These are phyloP conservation scores for Pantherophis guttatus DNA, from an alignment of 2,113 vertebrate species.

Conservation along the genomic window DNA sequence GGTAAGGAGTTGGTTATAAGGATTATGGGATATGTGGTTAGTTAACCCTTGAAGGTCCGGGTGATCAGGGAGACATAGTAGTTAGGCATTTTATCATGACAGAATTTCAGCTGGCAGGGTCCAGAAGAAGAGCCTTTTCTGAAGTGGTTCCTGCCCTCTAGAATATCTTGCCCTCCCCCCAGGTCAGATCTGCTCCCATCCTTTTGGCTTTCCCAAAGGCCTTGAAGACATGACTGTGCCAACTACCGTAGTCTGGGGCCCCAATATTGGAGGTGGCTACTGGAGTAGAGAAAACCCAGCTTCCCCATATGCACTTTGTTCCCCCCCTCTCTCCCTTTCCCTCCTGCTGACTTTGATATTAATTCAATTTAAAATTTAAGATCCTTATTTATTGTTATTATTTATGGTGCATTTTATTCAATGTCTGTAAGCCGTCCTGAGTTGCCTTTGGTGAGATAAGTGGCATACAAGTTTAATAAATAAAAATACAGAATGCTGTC, in stretches of 20 bases:
- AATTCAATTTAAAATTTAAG: not conserved
- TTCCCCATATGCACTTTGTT: not conserved
- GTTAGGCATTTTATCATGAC: too few relatives aligned
- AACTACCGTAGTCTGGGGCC: not conserved
- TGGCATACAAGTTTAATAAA: not conserved
- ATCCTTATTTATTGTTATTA: not conserved
- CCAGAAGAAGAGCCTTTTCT: not conserved
- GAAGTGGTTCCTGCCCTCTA: not conserved
- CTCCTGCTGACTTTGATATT: not conserved
- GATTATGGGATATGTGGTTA: too few relatives aligned
- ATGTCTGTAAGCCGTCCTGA: not conserved
- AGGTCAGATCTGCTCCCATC: not conserved
- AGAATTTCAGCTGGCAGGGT: not conserved
- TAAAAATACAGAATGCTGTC: not conserved
- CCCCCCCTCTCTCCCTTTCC: too few relatives aligned
- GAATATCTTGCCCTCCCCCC: not conserved
- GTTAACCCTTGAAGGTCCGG: too few relatives aligned
- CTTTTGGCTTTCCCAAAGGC: not conserved
- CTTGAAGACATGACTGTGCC: not conserved
- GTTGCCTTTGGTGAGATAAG: not conserved
- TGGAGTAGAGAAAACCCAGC: not conserved
- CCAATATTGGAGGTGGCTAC: not conserved
- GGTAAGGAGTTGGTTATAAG: too few relatives aligned
- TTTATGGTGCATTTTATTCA: not conserved
- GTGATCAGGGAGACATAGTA: too few relatives aligned